These are phyloP conservation scores for human (Homo sapiens) DNA, from an alignment of 2,113 vertebrate species.

Conservation along the genomic window GRCh38 chrX:29754001-29754500, in stretches of 20 bases:
- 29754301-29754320: not conserved
- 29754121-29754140: not conserved
- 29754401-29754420: not conserved
- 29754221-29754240: not conserved
- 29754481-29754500: not conserved
- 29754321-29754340: not conserved
- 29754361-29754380: not conserved
- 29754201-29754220: not conserved
- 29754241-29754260: not conserved
- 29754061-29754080: not conserved
- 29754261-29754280: constrained; percentile 1
- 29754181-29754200: not conserved
- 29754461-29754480: not conserved
- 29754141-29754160: not conserved
- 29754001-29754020: not conserved
- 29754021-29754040: not conserved
- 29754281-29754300: not conserved
- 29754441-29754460: not conserved
- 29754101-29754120: not conserved
- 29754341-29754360: not conserved
- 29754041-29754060: not conserved
- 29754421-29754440: not conserved
- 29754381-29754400: not conserved
- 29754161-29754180: constrained; percentile 14
- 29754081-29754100: not conserved